Conservation (phyloP, 2,113 vertebrate genomes). For the Sinocyclocheilus rhinocerous region DNA sequence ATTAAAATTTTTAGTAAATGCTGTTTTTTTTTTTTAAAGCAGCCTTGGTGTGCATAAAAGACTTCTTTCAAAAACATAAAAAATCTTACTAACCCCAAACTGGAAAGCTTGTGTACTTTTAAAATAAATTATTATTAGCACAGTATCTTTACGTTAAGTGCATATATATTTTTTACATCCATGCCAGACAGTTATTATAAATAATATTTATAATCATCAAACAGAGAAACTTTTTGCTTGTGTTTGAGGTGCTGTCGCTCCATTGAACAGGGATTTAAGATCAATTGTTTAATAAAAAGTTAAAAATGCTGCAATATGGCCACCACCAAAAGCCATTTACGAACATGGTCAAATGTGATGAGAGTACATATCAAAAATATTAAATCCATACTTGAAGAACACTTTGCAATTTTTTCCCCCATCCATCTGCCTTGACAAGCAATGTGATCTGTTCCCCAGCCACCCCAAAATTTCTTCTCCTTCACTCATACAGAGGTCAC, state of each 20-base stretch:
- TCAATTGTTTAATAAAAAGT: background rate
- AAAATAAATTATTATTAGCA: background rate
- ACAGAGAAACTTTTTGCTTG: background rate
- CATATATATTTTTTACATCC: background rate
- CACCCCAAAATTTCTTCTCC: background rate
- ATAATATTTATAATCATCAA: background rate
- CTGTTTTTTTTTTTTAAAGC: background rate
- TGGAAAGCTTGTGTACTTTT: background rate
- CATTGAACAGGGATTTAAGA: background rate
- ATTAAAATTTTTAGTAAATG: background rate
- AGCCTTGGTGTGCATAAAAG: background rate
- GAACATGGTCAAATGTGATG: background rate
- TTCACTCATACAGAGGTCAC: conserved; percentile 18
- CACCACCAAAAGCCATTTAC: background rate
- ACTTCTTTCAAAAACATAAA: background rate
- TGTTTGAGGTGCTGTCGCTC: background rate
- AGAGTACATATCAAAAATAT: background rate
- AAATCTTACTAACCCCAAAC: background rate
- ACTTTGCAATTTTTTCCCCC: background rate
- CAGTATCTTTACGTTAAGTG: background rate
- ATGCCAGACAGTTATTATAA: background rate
- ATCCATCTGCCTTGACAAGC: conserved; percentile 22
- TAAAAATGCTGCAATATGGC: background rate
- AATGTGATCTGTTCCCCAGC: background rate
- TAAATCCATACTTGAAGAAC: background rate